A percentile compares a stretch with the other conserved stretches of the same genome.
Conservation (phyloP, 2,113 vertebrate species). For the Trematomus loennbergii region DNA sequence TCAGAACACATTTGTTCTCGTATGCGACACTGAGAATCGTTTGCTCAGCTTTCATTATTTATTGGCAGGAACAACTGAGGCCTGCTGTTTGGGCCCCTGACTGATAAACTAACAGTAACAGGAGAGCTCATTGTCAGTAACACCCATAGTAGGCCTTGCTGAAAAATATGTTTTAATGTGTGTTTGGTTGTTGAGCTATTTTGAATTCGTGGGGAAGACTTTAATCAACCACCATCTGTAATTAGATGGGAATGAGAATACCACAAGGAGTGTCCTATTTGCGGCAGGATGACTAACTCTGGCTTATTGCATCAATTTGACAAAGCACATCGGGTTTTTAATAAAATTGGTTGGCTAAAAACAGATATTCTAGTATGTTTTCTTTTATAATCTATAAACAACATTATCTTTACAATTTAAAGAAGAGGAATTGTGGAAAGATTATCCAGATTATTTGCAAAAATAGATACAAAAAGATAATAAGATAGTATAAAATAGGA, state of each 20-base stretch:
- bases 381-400: too few species aligned
- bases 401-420: too few species aligned
- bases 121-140: background rate
- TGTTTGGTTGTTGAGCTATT: background rate
- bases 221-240: background rate
- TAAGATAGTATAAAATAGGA: too few species aligned
- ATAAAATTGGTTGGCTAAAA: background rate
- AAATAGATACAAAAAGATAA: too few species aligned
- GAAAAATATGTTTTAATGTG: background rate
- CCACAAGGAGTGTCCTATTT: background rate
- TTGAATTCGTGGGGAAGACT: background rate
- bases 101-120: conserved; percentile 6
- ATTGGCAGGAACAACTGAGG: background rate
- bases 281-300: background rate
- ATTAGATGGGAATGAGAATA: background rate
- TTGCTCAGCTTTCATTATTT: background rate
- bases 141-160: background rate
- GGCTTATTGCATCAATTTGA: too few species aligned
- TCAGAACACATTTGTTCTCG: background rate
- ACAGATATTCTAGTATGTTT: too few species aligned
- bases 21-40: background rate
- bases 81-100: background rate
- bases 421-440: background rate
- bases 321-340: background rate
- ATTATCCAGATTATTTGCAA: background rate